Evolutionary conservation across 2,113 vertebrate species (phyloP).

Genomic region (Aptenodytes forsteri): DNA sequence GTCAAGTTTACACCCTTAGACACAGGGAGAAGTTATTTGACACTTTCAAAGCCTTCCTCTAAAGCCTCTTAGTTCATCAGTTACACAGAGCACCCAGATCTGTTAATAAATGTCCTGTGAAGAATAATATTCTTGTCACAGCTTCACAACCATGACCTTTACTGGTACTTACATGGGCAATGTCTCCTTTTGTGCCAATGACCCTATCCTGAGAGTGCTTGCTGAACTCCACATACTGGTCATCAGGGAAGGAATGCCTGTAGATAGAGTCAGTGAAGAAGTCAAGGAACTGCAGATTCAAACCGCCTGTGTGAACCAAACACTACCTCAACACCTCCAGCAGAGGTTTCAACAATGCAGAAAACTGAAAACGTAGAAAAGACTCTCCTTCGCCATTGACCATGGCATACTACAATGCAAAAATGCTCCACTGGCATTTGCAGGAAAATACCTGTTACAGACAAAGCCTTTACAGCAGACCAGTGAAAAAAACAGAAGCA

Average conservation of each 20-base stretch:
- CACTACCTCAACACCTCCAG: background rate
- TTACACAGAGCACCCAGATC: background rate
- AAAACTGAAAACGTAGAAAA: background rate
- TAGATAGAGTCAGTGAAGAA: background rate
- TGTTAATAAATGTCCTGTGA: background rate
- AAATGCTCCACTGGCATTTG: background rate
- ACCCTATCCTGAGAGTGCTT: conserved; percentile 98
- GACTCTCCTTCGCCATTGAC: background rate
- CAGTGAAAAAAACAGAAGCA: background rate
- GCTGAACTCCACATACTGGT: conserved; percentile 99
- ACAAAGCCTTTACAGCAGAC: background rate
- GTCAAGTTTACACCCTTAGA: background rate
- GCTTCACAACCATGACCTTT: background rate
- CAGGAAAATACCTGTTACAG: background rate
- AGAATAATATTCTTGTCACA: background rate
- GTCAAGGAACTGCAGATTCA: background rate
- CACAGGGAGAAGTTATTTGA: background rate
- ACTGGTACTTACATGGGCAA: conserved; percentile 86
- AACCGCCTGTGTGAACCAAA: background rate
- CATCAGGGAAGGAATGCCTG: conserved; percentile 97
- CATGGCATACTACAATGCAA: background rate
- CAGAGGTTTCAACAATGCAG: background rate
- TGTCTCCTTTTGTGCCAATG: conserved; percentile 96
- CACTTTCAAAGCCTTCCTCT: background rate
- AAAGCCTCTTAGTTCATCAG: background rate